Conservation (phyloP, 1,140 invertebrate species). For the Drosophila nannoptera region DNA sequence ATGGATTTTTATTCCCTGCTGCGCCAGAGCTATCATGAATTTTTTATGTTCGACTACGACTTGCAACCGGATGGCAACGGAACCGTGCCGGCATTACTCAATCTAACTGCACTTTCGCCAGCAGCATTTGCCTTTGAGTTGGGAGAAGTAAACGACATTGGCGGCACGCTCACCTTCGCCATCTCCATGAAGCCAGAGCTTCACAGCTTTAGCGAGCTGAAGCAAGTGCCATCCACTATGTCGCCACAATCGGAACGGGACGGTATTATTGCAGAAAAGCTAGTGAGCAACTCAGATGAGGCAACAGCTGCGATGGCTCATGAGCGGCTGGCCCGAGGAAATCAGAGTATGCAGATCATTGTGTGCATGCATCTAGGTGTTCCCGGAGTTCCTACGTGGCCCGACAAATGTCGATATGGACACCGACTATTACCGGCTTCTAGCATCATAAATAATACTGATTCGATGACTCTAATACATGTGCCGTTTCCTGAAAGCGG, state of each 20-base stretch:
- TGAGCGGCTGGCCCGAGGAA: slow-evolving; percentile 33
- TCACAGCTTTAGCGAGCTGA: slow-evolving; percentile 77
- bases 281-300: slow-evolving; percentile 51
- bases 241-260: slow-evolving; percentile 43
- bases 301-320: background rate
- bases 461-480: slow-evolving; percentile 82
- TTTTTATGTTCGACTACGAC: slow-evolving; percentile 86
- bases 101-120: slow-evolving; percentile 82
- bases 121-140: slow-evolving; percentile 84
- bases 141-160: slow-evolving; percentile 84
- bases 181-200: slow-evolving; percentile 82
- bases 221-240: slow-evolving; percentile 59
- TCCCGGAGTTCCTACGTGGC: slow-evolving; percentile 81
- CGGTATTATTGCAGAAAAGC: slow-evolving; percentile 65
- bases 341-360: slow-evolving; percentile 80
- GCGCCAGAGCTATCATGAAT: slow-evolving; percentile 84
- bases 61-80: slow-evolving; percentile 81
- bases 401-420: slow-evolving; percentile 81
- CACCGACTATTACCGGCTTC: slow-evolving; percentile 80
- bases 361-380: slow-evolving; percentile 82
- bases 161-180: slow-evolving; percentile 84
- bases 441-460: slow-evolving; percentile 81
- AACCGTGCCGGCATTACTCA: slow-evolving; percentile 82
- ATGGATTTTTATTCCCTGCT: slow-evolving; percentile 81
- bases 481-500: slow-evolving; percentile 90